A percentile compares a stretch with the other conserved stretches of the same genome.
phyloP scores from a whole-genome alignment of 1,140 invertebrate species.

The Globodera rostochiensis region DNA sequence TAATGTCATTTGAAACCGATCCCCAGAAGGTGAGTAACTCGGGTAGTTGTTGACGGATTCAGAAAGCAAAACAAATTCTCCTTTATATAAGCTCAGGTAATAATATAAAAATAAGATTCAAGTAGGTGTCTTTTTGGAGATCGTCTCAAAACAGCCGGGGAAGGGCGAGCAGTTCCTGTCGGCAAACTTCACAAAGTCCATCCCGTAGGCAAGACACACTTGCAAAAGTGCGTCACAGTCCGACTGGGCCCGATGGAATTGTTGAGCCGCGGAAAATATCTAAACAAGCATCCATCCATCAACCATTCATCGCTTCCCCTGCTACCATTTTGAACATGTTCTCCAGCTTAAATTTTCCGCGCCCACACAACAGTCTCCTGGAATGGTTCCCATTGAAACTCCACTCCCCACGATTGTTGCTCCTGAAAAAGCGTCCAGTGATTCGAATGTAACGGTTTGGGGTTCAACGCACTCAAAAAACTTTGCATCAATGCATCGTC shows the following conservation, averaged over 20 bases:
- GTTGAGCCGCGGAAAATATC: constrained; percentile 1
- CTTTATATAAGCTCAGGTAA: too few species aligned
- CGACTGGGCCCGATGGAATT: constrained; percentile 28
- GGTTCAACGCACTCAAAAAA: constrained; percentile 21
- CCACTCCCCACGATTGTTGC: constrained; percentile 31
- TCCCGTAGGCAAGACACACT: constrained; percentile 34
- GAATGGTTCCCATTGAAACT: constrained; percentile 23
- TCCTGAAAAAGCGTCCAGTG: constrained; percentile 8
- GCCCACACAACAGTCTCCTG: constrained; percentile 5
- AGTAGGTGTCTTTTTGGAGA: neutral
- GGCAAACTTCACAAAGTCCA: constrained; percentile 33
- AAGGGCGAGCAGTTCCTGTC: constrained; percentile 12
- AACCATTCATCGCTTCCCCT: too few species aligned
- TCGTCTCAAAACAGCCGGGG: neutral
- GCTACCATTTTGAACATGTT: constrained; percentile 2
- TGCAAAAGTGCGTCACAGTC: constrained; percentile 33
- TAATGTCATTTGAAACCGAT: too few species aligned
- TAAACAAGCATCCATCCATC: neutral
- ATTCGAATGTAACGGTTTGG: neutral
- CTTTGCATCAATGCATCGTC: constrained; percentile 31
- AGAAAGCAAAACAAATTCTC: too few species aligned
- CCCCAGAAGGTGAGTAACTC: too few species aligned
- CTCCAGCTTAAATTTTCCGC: constrained; percentile 1
- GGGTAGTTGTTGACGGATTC: too few species aligned
- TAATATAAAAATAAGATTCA: neutral